Evolutionary conservation across 1,140 invertebrate genomes (phyloP), one percentile per base, ranked within the genome.

Genomic region (Drosophila tropicalis): DNA sequence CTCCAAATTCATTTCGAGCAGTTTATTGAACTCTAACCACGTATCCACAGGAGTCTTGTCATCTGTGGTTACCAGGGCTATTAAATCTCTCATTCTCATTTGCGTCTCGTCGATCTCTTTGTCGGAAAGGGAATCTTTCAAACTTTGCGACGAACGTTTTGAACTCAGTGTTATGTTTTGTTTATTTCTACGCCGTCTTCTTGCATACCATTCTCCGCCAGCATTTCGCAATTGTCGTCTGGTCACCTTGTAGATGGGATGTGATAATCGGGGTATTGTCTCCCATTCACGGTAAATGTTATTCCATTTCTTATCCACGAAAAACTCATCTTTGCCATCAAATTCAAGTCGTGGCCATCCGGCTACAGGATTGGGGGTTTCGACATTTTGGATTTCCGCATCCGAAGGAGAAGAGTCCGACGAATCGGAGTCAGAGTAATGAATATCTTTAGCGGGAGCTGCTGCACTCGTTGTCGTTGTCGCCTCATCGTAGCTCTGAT

Each of bases 281-380:
- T 9, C 32, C 12, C 68, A 17, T 63, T 91, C 90, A n/a, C 86
- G 72, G n/a, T 92, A 90, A 5, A 93, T 91, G 17, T 92, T 94
- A 39, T 93, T 90, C 2, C 94, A 67, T 6, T 73, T 83, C 72
- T 92, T 94, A 64, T 95, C 94, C 65, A 94, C 93, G 76, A 92
- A 93, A 85, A 93, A 95, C 40, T 93, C 73, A 68, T 93, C 92
- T 22, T 91, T 57, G n/a, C 92, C 91, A 22, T 92, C 79, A 62
- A 91, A 86, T 29, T 92, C 84, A 10, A 92, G 74, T 0, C 3
- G 3, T 56, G 54, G 25, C 54, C 25, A 2, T 15, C 6, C 5
- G n/a, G 10, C 13, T 12, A 17, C 29, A 19, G 32, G 17, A 10
- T 9, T 39, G 1, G 29, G 2, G 6, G 54, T 6, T 19, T 29